Percentiles rank a stretch among this genome's conserved stretches.
These are phyloP conservation scores for Campoletis sonorensis DNA, from an alignment of 1,140 invertebrate species.

Conservation along the genomic window DNA sequence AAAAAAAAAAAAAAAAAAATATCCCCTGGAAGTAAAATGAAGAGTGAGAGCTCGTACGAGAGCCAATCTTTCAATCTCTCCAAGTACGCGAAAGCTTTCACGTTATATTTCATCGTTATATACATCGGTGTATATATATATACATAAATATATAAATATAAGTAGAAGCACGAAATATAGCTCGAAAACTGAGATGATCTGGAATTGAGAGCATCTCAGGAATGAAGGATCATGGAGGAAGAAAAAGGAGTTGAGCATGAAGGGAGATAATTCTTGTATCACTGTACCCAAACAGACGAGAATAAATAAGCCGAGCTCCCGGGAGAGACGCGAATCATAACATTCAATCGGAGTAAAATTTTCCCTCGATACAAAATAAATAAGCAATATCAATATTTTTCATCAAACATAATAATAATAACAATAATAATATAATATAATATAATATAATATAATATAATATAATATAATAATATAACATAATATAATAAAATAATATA, in stretches of 20 bases:
- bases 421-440: no score
- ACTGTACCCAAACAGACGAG: not conserved
- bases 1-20: not conserved
- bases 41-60: not conserved
- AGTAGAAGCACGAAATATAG: not conserved
- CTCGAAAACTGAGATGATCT: conserved; percentile 4
- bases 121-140: not conserved
- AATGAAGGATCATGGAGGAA: conserved; percentile 2
- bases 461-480: no score
- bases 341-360: not conserved
- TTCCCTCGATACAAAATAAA: not conserved
- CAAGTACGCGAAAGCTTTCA: conserved; percentile 7
- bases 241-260: not conserved
- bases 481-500: no score
- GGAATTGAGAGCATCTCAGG: conserved; percentile 5
- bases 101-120: conserved; percentile 11
- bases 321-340: not conserved
- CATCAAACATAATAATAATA: no score
- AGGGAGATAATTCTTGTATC: conserved; percentile 9
- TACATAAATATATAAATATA: not conserved
- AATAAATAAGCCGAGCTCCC: not conserved
- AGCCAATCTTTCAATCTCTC: conserved; percentile 27
- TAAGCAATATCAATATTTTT: not conserved
- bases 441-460: no score
- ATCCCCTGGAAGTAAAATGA: not conserved